Base-by-base conservation (phyloP, 2,113 vertebrate genomes). In the Ailuropoda melanoleuca region DNA sequence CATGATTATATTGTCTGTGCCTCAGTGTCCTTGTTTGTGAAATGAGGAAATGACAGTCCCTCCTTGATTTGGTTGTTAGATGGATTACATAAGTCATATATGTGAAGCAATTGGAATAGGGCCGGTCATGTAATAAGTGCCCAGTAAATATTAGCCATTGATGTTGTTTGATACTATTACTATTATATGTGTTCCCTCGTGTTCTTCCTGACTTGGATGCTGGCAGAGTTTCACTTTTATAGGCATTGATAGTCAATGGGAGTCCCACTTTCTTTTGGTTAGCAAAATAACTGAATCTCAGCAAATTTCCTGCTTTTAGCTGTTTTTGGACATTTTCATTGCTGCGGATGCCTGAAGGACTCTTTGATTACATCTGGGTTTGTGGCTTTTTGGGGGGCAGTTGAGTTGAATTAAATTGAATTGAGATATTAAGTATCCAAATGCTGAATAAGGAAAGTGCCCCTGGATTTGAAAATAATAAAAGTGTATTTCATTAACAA, bases 301-400 rank as follows among this genome's bases (percentile, higher is more conserved):
- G 88, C 84, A 84, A 31, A 85, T 93, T 88, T 86, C 82, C 95
- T 94, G 84, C 60, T 74, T 60, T 50, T 21, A 86, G 46, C 93
- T 86, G 19, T 26, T n/a, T 93, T 82, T 29, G 39, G 48, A 18
- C 48, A n/a, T 87, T 93, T 53, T 90, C 84, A 55, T 81, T 53
- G 80, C 90, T 92, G 88, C 74, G 12, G 72, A 19, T 82, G 56
- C 72, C 60, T 92, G 74, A 90, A 92, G 91, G 60, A 50, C 50
- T 92, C 90, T 62, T 75, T 88, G 87, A 81, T 83, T 85, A 53
- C 81, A 88, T 96, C 84, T 89, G 46, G 43, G 62, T 46, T 83
- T 88, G 84, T 88, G 80, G 74, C 68, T 96, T 96, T 96, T 85
- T 84, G 85, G 43, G 74, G 95, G 95, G 80, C 96, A 70, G 74